These are phyloP conservation scores for Pantherophis guttatus DNA, from an alignment of 2,113 vertebrate species.

Conservation along the genomic window DNA sequence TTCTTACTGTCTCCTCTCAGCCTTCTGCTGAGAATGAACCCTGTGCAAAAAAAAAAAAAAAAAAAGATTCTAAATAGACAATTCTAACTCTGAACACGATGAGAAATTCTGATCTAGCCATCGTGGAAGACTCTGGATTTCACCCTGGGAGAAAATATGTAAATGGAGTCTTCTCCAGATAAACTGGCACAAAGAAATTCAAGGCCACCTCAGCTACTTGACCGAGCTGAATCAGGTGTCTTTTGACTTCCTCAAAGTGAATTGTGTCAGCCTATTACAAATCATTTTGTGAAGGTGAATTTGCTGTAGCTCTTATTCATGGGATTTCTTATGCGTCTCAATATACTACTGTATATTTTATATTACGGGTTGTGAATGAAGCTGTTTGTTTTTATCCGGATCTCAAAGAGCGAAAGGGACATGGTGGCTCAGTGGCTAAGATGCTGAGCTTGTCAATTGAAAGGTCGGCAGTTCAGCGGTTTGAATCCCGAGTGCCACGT, in stretches of 20 bases:
- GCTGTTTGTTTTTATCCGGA: background rate
- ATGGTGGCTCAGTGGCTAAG: too few relatives aligned
- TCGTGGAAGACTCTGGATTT: background rate
- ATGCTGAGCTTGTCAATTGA: too few relatives aligned
- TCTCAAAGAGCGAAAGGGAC: background rate
- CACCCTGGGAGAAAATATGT: background rate
- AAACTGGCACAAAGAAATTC: background rate
- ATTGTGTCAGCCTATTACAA: background rate
- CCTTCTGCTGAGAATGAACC: background rate
- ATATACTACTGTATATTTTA: background rate
- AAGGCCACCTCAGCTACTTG: background rate
- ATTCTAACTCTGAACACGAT: background rate
- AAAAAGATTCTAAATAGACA: background rate
- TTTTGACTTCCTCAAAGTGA: background rate
- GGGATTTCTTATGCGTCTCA: background rate
- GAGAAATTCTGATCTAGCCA: background rate
- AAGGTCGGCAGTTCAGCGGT: too few relatives aligned
- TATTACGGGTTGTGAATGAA: too few relatives aligned
- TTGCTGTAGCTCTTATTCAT: background rate
- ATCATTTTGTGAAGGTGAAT: background rate
- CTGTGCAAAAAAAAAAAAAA: too few relatives aligned
- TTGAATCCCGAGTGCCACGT: too few relatives aligned
- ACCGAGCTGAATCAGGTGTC: background rate
- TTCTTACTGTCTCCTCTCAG: background rate
- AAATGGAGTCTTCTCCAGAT: background rate